Conservation (phyloP, 64 coral and sea anemone species). For the Acropora yongei region DNA sequence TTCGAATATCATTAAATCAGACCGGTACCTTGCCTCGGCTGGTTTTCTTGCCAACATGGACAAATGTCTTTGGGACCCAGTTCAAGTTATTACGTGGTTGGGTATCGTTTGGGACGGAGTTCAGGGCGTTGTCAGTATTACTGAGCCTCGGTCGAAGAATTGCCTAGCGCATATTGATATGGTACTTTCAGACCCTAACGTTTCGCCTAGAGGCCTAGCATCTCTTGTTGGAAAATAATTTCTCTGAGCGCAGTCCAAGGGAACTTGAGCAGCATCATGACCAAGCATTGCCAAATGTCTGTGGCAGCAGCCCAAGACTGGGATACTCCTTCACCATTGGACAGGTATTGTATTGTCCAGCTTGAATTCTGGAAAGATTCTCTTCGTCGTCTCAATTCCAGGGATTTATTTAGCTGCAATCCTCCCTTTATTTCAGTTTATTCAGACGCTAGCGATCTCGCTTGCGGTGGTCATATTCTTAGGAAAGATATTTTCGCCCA, state of each 20-base stretch:
- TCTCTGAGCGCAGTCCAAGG: too few relatives aligned
- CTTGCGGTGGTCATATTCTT: background rate
- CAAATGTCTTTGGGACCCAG: slow-evolving; percentile 55
- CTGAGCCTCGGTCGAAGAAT: background rate
- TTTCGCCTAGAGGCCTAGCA: background rate
- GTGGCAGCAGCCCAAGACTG: too few relatives aligned
- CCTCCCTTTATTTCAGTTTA: too few relatives aligned
- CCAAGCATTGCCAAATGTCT: too few relatives aligned
- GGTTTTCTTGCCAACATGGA: slow-evolving; percentile 54
- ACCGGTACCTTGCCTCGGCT: slow-evolving; percentile 24
- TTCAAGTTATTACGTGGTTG: slow-evolving; percentile 31
- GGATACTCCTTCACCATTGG: too few relatives aligned
- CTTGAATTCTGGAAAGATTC: too few relatives aligned
- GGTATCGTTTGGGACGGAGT: slow-evolving; percentile 51
- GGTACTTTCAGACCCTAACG: background rate
- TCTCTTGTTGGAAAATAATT: background rate
- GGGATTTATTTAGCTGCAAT: background rate
- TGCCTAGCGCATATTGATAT: background rate
- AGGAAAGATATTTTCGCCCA: slow-evolving; percentile 7
- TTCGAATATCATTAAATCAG: slow-evolving; percentile 47
- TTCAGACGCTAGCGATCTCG: background rate
- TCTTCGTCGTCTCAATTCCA: background rate
- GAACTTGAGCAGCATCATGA: too few relatives aligned
- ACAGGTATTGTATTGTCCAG: too few relatives aligned
- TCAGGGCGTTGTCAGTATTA: background rate